Evolutionary conservation across 2,113 vertebrate species (phyloP).

Genomic region (Martes martes): DNA sequence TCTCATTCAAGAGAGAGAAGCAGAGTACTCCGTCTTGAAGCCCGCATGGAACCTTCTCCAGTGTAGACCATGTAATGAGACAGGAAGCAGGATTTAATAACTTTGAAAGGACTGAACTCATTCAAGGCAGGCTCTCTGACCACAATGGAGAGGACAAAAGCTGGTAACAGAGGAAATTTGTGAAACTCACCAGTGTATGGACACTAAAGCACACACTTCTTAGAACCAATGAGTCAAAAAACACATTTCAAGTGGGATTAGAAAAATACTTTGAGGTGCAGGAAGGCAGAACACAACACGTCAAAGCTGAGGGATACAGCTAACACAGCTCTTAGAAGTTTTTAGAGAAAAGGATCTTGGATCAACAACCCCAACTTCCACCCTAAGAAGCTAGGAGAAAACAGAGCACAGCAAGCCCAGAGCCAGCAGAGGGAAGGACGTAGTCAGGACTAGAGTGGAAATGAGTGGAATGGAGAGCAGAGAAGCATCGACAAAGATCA

Average conservation of each 20-base stretch:
- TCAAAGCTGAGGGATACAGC: no score
- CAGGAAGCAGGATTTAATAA: rapidly evolving
- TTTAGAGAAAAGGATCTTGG: neutral
- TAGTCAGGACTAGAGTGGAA: neutral
- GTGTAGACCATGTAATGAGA: rapidly evolving
- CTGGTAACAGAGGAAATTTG: neutral
- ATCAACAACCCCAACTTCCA: neutral
- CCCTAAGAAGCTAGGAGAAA: neutral
- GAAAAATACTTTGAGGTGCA: neutral
- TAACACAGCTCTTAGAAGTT: neutral
- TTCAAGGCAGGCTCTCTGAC: neutral
- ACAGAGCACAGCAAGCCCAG: neutral
- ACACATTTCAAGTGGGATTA: neutral
- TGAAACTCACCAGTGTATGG: neutral
- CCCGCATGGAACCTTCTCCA: rapidly evolving
- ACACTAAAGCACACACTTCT: neutral
- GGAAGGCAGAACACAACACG: neutral
- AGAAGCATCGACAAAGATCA: no score
- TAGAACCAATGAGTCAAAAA: neutral
- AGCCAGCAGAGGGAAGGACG: neutral
- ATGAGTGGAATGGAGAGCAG: neutral
- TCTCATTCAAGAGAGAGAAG: rapidly evolving
- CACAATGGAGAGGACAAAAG: neutral
- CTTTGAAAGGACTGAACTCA: neutral
- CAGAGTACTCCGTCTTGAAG: rapidly evolving